A percentile compares a stretch with the other conserved stretches of the same genome.
Evolutionary conservation across 2,797 vertebrate genomes (phyloP).

Genomic region (Amniataba percoides): DNA sequence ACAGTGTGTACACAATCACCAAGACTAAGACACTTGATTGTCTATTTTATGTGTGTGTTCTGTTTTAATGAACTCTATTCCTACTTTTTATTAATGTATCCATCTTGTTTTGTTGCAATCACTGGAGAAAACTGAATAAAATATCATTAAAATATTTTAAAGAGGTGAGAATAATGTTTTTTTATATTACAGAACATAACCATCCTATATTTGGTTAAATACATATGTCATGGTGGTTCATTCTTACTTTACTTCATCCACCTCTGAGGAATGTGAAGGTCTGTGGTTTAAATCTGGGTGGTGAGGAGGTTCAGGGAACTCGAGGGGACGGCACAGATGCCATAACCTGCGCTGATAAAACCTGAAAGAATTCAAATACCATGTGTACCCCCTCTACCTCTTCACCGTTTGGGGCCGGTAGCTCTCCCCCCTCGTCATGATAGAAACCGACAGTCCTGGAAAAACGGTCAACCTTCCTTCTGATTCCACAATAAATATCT

Average conservation of each 20-base stretch:
- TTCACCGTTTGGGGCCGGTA: neutral
- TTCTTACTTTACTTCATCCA: slow-evolving; percentile 14
- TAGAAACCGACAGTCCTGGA: slow-evolving; percentile 16
- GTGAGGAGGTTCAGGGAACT: slow-evolving; percentile 17
- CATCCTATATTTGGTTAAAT: neutral
- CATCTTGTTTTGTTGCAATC: neutral
- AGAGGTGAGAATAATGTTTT: neutral
- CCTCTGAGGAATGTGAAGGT: slow-evolving; percentile 12
- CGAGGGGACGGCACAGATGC: neutral
- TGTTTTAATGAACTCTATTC: neutral
- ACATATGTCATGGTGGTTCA: neutral
- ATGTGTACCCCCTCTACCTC: neutral
- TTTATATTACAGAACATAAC: neutral
- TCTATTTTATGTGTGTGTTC: neutral
- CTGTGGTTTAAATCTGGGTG: slow-evolving; percentile 13
- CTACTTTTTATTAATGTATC: neutral
- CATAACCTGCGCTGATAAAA: slow-evolving; percentile 26
- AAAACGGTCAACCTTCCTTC: slow-evolving; percentile 24
- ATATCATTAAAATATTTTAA: neutral
- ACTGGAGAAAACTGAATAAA: neutral
- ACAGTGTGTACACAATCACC: too few species aligned
- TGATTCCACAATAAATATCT: slow-evolving; percentile 29
- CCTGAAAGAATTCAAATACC: slow-evolving; percentile 28
- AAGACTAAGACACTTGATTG: too few species aligned
- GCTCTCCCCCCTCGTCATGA: neutral